phyloP scores from a whole-genome alignment of 1,140 invertebrate genomes.

The Penaeus chinensis region DNA sequence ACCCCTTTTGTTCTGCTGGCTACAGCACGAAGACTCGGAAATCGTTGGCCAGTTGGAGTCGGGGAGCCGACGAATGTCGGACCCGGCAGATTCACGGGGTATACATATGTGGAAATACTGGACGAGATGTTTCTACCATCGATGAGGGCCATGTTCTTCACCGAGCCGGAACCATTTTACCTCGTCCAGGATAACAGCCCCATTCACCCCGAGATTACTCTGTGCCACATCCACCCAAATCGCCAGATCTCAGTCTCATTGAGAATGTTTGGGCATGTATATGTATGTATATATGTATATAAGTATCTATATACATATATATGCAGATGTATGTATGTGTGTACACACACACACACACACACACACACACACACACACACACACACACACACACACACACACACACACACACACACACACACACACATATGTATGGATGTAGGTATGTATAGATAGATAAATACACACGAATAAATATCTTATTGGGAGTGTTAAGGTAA shows the following conservation, averaged over 20 bases:
- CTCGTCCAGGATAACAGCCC: too few species aligned
- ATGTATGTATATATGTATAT: neutral
- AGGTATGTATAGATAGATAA: neutral
- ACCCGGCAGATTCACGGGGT: too few species aligned
- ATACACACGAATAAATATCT: neutral
- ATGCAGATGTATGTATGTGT: neutral
- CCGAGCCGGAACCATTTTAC: too few species aligned
- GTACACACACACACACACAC: neutral
- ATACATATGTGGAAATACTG: too few species aligned
- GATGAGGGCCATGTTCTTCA: too few species aligned
- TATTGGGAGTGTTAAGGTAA: too few species aligned
- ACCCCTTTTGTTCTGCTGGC: too few species aligned
- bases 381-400: constrained; percentile 17
- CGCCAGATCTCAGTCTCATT: neutral
- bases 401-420: neutral
- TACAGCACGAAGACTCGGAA: too few species aligned
- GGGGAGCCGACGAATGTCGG: too few species aligned
- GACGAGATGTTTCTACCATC: too few species aligned
- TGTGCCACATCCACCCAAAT: neutral
- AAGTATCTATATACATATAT: neutral
- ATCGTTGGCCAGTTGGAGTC: too few species aligned
- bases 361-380: constrained; percentile 11
- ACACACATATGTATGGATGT: neutral
- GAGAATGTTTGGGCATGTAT: neutral
- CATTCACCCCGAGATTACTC: too few species aligned